phyloP scores from a whole-genome alignment of 1,140 invertebrate genomes.

The Dinoponera quadriceps region DNA sequence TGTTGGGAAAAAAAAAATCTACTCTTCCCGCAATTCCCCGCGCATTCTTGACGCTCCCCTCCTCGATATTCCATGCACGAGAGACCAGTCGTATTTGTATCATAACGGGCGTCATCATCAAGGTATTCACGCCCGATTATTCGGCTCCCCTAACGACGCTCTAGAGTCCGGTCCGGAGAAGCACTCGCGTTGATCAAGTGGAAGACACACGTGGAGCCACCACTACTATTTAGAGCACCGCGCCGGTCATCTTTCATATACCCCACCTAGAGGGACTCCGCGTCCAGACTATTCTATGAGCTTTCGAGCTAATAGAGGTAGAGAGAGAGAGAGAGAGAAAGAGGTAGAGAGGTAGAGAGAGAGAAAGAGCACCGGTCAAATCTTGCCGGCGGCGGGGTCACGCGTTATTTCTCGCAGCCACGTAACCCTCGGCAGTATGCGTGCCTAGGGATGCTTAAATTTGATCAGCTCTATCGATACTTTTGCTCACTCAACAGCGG shows the following conservation, averaged over 20 bases:
- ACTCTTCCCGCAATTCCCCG: neutral
- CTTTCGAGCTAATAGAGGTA: neutral
- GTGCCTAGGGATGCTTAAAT: conserved; percentile 33
- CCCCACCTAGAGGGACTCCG: conserved; percentile 19
- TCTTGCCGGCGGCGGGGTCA: conserved; percentile 42
- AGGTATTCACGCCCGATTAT: conserved; percentile 53
- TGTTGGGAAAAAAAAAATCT: neutral
- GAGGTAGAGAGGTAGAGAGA: neutral
- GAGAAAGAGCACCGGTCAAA: conserved; percentile 19
- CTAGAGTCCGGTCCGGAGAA: conserved; percentile 45
- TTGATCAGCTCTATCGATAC: conserved; percentile 18
- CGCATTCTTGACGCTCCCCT: neutral
- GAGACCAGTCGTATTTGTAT: conserved; percentile 37
- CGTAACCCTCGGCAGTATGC: conserved; percentile 53
- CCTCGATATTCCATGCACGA: neutral
- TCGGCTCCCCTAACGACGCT: conserved; percentile 36
- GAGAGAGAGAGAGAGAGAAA: conserved; percentile 19
- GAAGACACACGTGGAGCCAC: conserved; percentile 11
- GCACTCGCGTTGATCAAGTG: conserved; percentile 49
- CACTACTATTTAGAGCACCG: conserved; percentile 56
- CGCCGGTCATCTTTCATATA: conserved; percentile 28
- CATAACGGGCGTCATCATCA: conserved; percentile 51
- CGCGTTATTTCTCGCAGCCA: conserved; percentile 55
- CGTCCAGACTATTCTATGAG: conserved; percentile 4
- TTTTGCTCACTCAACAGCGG: neutral